Conservation (phyloP, 2,797 vertebrate genomes). For the Tauraco hartlaubi region DNA sequence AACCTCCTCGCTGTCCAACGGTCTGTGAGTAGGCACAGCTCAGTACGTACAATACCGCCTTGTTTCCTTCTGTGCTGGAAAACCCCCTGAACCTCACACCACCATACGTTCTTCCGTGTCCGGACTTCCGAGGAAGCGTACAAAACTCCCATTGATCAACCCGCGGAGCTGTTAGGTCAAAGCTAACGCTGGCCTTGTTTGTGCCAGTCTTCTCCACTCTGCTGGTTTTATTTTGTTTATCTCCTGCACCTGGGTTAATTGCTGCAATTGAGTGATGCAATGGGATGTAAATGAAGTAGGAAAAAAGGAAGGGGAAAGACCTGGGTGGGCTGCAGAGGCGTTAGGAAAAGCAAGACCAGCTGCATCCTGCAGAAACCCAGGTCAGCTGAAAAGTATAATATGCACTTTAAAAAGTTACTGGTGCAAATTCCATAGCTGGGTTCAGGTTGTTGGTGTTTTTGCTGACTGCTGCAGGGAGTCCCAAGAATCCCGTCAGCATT, state of each 20-base stretch:
- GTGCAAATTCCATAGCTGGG: not conserved
- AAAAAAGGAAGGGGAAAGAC: conserved; percentile 22
- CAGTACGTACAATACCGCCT: accelerated
- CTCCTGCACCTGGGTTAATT: conserved; percentile 60
- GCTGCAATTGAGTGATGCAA: conserved; percentile 23
- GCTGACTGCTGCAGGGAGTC: not conserved
- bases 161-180: not conserved
- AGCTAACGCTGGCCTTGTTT: not conserved
- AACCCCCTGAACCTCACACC: not conserved
- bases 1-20: not conserved
- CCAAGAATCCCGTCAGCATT: not conserved
- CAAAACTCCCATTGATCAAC: not conserved
- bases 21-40: not conserved
- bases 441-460: not conserved
- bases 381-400: conserved; percentile 2
- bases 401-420: not conserved
- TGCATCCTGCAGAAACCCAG: conserved; percentile 56
- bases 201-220: not conserved
- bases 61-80: not conserved
- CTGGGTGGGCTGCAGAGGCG: conserved; percentile 48
- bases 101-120: not conserved
- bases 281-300: conserved; percentile 15
- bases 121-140: not conserved
- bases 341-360: conserved; percentile 54
- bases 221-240: conserved; percentile 21